Conservation (phyloP, 2,888 invertebrate species). For the Parascotia fuliginaria region DNA sequence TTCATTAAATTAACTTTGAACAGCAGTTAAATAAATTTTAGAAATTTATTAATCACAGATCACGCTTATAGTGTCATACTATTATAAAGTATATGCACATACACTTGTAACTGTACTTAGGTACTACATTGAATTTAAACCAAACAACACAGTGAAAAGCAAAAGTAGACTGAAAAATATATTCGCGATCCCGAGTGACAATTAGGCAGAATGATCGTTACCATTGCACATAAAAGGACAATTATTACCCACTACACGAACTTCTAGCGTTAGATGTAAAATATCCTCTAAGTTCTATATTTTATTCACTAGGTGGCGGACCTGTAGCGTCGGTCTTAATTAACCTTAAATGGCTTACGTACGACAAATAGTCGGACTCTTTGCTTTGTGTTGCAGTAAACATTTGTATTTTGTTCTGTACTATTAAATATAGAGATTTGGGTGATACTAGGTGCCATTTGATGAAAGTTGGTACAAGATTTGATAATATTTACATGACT, state of each 20-base stretch:
- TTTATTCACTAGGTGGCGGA: constrained; percentile 2
- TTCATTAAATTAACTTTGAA: too few relatives aligned
- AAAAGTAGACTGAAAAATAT: constrained; percentile 5
- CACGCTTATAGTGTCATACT: constrained; percentile 40
- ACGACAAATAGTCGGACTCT: not conserved
- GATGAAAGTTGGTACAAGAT: not conserved
- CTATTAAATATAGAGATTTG: too few relatives aligned
- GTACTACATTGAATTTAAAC: constrained; percentile 8
- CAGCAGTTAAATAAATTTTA: constrained; percentile 21
- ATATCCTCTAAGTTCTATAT: not conserved
- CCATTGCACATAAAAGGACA: constrained; percentile 1
- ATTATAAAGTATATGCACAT: constrained; percentile 22
- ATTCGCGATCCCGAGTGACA: not conserved
- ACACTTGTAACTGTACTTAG: constrained; percentile 13
- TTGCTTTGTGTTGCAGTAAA: not conserved
- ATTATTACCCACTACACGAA: not conserved
- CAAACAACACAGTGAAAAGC: constrained; percentile 5
- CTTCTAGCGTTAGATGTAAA: constrained; percentile 1
- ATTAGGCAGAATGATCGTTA: not conserved
- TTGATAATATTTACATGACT: not conserved
- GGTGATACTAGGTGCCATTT: not conserved
- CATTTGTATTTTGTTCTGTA: not conserved
- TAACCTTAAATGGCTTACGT: not conserved
- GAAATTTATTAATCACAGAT: constrained; percentile 52
- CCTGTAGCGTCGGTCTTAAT: not conserved